Evolutionary conservation across 1,140 invertebrate species (phyloP).

Genomic region (Maconellicoccus hirsutus): DNA sequence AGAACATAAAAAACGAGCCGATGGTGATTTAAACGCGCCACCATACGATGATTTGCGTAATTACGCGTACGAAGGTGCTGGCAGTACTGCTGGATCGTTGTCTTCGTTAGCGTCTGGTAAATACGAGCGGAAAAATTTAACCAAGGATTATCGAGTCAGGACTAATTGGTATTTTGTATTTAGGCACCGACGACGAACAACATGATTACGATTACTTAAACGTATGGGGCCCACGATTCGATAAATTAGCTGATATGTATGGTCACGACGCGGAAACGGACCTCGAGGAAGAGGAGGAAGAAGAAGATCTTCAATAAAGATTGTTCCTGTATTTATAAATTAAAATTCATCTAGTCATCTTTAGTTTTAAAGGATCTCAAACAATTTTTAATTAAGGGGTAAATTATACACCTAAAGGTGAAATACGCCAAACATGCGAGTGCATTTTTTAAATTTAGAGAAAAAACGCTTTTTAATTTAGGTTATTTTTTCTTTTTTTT

Average conservation of each 20-base stretch:
- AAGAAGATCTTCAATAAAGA: constrained; percentile 16
- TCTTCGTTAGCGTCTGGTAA: constrained; percentile 77
- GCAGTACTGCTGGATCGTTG: constrained; percentile 88
- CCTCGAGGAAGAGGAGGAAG: constrained; percentile 51
- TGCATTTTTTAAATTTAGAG: not conserved
- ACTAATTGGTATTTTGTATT: not conserved
- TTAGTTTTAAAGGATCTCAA: constrained; percentile 14
- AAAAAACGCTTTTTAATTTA: not conserved
- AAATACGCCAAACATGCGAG: not conserved
- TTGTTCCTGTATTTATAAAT: constrained; percentile 7
- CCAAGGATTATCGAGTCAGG: too few relatives aligned
- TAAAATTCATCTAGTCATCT: constrained; percentile 17
- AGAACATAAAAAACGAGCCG: constrained; percentile 86
- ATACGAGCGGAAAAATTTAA: too few relatives aligned
- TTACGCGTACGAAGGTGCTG: constrained; percentile 95
- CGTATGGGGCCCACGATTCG: constrained; percentile 92
- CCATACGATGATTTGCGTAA: constrained; percentile 94
- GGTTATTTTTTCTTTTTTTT: too few relatives aligned
- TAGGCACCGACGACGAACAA: constrained; percentile 85
- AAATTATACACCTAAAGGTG: not conserved
- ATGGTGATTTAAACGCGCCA: constrained; percentile 88
- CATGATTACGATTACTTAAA: constrained; percentile 95
- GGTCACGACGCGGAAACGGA: constrained; percentile 70
- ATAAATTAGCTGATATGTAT: constrained; percentile 95
- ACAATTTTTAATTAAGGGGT: not conserved